Conservation (phyloP, 64 coral and sea anemone species). For the Acropora tenuis region DNA sequence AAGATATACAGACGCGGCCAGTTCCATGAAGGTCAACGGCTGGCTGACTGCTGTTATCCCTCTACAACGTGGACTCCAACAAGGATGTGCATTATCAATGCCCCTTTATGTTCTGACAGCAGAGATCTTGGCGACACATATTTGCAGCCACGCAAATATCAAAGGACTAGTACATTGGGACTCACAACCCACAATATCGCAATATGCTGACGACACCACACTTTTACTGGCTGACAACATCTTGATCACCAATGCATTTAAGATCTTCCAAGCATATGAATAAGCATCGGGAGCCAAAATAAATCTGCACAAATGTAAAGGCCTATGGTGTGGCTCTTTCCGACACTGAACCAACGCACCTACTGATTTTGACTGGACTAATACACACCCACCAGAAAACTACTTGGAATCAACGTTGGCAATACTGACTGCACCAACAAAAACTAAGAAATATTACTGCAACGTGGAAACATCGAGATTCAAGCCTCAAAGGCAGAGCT, state of each 20-base stretch:
- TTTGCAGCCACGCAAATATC: neutral
- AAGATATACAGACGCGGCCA: neutral
- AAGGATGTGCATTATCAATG: constrained; percentile 28
- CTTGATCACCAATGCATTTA: neutral
- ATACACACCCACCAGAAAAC: neutral
- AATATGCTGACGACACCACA: constrained; percentile 45
- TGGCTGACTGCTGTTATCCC: constrained; percentile 1
- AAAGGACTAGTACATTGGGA: neutral
- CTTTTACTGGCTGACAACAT: neutral
- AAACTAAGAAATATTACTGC: neutral
- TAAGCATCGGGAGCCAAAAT: too few relatives aligned
- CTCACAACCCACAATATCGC: neutral
- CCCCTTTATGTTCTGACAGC: constrained; percentile 22
- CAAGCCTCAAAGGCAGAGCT: too few relatives aligned
- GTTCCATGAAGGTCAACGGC: neutral
- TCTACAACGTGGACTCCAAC: constrained; percentile 1
- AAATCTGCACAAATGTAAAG: too few relatives aligned
- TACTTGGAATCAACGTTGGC: neutral
- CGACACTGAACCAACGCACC: neutral
- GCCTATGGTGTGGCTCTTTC: too few relatives aligned
- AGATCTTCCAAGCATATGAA: too few relatives aligned
- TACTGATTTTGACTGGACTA: neutral
- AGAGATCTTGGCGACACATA: neutral
- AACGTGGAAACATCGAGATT: too few relatives aligned
- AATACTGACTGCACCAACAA: neutral